Percentiles rank a stretch among this genome's conserved stretches.
Evolutionary conservation across 1,140 invertebrate species (phyloP).

Genomic region (Choristoneura fumiferana): DNA sequence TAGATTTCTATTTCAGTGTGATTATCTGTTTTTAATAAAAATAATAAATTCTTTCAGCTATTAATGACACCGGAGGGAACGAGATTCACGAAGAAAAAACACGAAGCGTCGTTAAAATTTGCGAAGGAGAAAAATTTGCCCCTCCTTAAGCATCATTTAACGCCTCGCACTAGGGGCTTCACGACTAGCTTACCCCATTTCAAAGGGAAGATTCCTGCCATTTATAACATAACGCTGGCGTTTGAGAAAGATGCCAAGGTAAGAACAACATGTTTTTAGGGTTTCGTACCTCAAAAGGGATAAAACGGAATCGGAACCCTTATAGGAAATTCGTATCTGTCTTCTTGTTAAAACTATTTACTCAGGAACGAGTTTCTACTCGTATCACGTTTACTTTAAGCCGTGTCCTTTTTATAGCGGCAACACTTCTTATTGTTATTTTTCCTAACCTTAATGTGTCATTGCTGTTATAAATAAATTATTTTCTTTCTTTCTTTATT

Average conservation of each 20-base stretch:
- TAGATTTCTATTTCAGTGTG: too few relatives aligned
- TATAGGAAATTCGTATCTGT: too few relatives aligned
- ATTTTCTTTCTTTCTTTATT: too few relatives aligned
- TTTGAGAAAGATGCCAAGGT: constrained; percentile 84
- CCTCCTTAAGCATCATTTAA: constrained; percentile 92
- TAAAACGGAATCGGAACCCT: too few relatives aligned
- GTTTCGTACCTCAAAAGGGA: constrained; percentile 25
- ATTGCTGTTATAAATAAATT: too few relatives aligned
- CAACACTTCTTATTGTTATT: too few relatives aligned
- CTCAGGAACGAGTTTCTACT: too few relatives aligned
- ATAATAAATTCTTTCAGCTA: constrained; percentile 80
- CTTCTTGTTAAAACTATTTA: too few relatives aligned
- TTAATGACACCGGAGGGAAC: constrained; percentile 97
- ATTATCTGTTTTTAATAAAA: not conserved
- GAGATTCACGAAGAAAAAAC: constrained; percentile 92
- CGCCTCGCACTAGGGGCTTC: constrained; percentile 96
- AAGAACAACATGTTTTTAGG: constrained; percentile 24
- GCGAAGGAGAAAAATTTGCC: constrained; percentile 92
- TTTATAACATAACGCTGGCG: constrained; percentile 91
- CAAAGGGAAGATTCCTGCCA: constrained; percentile 87
- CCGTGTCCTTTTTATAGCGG: too few relatives aligned
- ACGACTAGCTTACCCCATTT: constrained; percentile 86
- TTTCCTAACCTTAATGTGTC: too few relatives aligned
- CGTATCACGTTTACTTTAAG: too few relatives aligned
- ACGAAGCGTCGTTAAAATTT: constrained; percentile 92